Evolutionary conservation across 2,797 vertebrate genomes (phyloP).

Genomic region (Psittacula derbiana): DNA sequence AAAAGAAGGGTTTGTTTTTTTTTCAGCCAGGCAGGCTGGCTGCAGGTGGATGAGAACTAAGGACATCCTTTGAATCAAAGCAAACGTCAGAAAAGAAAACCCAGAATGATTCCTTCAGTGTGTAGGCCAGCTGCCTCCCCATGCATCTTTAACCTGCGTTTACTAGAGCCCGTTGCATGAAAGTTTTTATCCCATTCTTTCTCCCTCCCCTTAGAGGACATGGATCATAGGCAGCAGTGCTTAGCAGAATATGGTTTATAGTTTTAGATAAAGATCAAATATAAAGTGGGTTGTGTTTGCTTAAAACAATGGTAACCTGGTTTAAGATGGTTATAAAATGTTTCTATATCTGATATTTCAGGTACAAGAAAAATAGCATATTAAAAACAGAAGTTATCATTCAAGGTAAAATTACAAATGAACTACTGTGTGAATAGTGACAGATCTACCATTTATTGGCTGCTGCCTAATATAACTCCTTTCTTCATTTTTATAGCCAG

Average conservation of each 20-base stretch:
- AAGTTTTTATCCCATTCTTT: neutral
- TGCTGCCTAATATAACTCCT: neutral
- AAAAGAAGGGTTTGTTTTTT: accelerated
- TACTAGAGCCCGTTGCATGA: neutral
- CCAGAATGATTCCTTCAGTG: neutral
- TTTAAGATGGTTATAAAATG: neutral
- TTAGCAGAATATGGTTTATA: neutral
- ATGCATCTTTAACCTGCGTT: neutral
- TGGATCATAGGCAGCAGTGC: neutral
- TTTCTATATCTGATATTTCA: neutral
- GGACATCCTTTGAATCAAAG: neutral
- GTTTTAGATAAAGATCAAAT: neutral
- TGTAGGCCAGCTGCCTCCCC: accelerated
- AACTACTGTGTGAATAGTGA: neutral
- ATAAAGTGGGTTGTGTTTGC: neutral
- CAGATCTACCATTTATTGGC: neutral
- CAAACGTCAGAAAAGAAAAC: neutral
- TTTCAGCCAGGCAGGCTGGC: neutral
- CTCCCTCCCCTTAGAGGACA: neutral
- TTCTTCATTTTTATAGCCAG: neutral
- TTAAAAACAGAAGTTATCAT: neutral
- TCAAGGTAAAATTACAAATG: neutral
- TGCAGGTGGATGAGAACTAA: neutral
- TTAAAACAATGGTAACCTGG: neutral
- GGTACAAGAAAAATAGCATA: neutral